phyloP scores from a whole-genome alignment of 2,888 invertebrate species.

The Girardia tigrina region DNA sequence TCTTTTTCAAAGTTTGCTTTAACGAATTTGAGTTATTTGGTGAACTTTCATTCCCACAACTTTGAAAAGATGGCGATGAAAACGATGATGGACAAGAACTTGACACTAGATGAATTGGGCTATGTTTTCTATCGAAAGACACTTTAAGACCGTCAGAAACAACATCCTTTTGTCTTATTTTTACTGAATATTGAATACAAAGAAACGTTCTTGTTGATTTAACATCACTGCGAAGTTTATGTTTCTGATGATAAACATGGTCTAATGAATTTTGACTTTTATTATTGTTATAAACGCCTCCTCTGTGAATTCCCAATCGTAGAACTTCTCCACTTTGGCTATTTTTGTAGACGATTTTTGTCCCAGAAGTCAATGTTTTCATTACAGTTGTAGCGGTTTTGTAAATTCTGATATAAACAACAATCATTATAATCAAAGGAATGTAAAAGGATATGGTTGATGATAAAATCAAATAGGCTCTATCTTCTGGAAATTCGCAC shows the following conservation, averaged over 20 bases:
- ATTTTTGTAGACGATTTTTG: slow-evolving; percentile 55
- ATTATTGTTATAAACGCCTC: slow-evolving; percentile 45
- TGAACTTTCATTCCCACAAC: slow-evolving; percentile 11
- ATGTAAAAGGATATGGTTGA: slow-evolving; percentile 93
- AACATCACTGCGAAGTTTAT: not conserved
- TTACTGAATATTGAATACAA: not conserved
- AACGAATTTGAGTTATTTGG: not conserved
- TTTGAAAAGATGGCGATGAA: not conserved
- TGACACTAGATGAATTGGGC: slow-evolving; percentile 12
- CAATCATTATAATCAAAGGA: slow-evolving; percentile 89
- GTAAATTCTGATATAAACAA: slow-evolving; percentile 89
- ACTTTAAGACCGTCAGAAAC: not conserved
- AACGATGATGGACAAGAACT: not conserved
- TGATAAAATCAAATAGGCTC: slow-evolving; percentile 87
- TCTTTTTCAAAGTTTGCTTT: slow-evolving; percentile 21
- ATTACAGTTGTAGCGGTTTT: slow-evolving; percentile 81
- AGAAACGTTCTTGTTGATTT: not conserved
- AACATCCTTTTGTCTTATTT: not conserved
- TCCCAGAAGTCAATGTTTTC: slow-evolving; percentile 72
- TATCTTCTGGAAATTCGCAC: slow-evolving; percentile 88
- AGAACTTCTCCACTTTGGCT: slow-evolving; percentile 57
- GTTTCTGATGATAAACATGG: not conserved
- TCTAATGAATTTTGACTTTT: not conserved
- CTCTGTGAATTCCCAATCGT: slow-evolving; percentile 79
- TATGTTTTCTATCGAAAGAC: slow-evolving; percentile 15